Percentiles rank a stretch among this genome's conserved stretches.
Evolutionary conservation across 2,113 vertebrate species (phyloP).

Genomic region (Rynchops niger): DNA sequence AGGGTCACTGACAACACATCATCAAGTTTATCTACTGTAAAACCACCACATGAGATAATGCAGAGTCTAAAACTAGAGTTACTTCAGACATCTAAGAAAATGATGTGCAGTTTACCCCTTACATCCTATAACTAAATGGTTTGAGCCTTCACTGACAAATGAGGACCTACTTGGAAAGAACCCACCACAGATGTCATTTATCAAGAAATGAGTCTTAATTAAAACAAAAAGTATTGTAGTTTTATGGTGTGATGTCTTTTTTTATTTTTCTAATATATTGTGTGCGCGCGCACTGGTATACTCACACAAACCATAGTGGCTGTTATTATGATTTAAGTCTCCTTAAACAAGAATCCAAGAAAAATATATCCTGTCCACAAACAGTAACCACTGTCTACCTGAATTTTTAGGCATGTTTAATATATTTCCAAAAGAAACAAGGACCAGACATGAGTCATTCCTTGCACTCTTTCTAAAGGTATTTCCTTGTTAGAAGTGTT

Average conservation of each 20-base stretch:
- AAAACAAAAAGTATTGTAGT: not conserved
- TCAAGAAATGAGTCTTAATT: not conserved
- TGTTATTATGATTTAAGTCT: not conserved
- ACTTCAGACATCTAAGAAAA: not conserved
- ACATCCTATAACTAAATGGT: not conserved
- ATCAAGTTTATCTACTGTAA: not conserved
- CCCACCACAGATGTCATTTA: not conserved
- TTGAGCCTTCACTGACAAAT: not conserved
- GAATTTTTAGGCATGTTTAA: not conserved
- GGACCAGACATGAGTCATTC: not conserved
- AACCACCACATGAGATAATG: not conserved
- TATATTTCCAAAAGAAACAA: not conserved
- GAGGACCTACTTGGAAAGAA: not conserved
- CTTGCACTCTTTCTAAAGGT: not conserved
- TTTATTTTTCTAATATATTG: not conserved
- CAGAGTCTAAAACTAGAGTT: not conserved
- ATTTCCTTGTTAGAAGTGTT: not conserved
- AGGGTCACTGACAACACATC: not conserved
- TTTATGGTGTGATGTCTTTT: not conserved
- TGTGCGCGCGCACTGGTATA: not conserved
- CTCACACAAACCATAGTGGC: rapidly evolving
- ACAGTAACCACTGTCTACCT: not conserved
- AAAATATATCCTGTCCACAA: not conserved
- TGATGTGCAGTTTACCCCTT: not conserved
- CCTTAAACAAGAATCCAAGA: not conserved